phyloP scores from a whole-genome alignment of 2,113 vertebrate genomes.

The Talpa occidentalis region DNA sequence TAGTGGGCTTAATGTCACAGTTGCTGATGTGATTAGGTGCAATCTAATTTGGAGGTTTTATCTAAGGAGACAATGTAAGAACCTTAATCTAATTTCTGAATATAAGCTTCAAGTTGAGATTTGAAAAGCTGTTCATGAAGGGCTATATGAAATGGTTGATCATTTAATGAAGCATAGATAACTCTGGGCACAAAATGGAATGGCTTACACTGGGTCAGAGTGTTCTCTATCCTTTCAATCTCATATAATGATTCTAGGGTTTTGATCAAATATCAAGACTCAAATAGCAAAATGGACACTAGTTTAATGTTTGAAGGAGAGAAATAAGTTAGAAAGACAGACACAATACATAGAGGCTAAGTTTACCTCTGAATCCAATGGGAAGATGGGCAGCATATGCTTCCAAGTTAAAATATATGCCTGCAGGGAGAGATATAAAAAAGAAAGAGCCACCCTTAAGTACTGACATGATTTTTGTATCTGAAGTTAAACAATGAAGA shows the following conservation, averaged over 20 bases:
- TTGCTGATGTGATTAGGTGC: neutral
- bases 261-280: neutral
- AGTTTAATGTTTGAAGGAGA: neutral
- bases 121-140: neutral
- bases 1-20: neutral
- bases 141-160: neutral
- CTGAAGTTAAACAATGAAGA: neutral
- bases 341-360: neutral
- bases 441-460: neutral
- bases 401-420: neutral
- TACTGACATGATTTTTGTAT: neutral
- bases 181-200: neutral
- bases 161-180: neutral
- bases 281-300: neutral
- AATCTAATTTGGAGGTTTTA: neutral
- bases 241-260: neutral
- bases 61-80: neutral
- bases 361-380: neutral
- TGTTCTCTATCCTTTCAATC: neutral
- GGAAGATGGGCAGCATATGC: rapidly evolving
- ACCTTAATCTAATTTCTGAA: neutral
- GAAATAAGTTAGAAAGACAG: neutral
- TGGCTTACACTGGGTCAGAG: no score
- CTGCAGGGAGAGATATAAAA: neutral
- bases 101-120: neutral